Percentiles rank a stretch among this genome's conserved stretches.
Conservation (phyloP, 1,140 invertebrate species). For the Globodera rostochiensis region DNA sequence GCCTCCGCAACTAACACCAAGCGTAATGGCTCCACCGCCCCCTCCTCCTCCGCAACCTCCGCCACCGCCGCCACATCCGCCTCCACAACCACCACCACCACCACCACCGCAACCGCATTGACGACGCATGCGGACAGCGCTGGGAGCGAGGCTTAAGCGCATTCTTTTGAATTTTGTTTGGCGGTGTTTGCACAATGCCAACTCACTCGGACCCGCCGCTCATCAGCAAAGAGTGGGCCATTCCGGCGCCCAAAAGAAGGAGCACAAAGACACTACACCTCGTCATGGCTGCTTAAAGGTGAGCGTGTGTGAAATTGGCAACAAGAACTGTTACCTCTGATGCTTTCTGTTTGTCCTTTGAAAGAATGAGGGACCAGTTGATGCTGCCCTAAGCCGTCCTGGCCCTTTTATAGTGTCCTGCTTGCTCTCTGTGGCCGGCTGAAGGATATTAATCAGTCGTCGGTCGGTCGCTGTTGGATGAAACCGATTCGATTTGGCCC, state of each 20-base stretch:
- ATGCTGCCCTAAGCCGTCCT: background rate
- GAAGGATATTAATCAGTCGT: background rate
- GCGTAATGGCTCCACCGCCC: background rate
- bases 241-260: background rate
- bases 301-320: background rate
- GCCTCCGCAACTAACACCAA: slow-evolving; percentile 26
- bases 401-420: background rate
- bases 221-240: slow-evolving; percentile 3
- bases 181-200: background rate
- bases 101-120: slow-evolving; percentile 18
- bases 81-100: background rate
- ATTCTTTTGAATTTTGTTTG: background rate
- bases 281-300: background rate
- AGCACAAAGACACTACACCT: slow-evolving; percentile 9
- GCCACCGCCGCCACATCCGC: too few species aligned
- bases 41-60: background rate
- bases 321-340: background rate
- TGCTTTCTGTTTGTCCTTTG: background rate
- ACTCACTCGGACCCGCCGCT: slow-evolving; percentile 1
- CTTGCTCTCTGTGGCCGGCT: background rate
- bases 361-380: background rate
- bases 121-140: background rate
- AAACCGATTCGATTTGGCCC: background rate
- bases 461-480: background rate
- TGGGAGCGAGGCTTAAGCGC: background rate